These are phyloP conservation scores for Abramis brama DNA, from an alignment of 2,113 vertebrate genomes.

Conservation along the genomic window DNA sequence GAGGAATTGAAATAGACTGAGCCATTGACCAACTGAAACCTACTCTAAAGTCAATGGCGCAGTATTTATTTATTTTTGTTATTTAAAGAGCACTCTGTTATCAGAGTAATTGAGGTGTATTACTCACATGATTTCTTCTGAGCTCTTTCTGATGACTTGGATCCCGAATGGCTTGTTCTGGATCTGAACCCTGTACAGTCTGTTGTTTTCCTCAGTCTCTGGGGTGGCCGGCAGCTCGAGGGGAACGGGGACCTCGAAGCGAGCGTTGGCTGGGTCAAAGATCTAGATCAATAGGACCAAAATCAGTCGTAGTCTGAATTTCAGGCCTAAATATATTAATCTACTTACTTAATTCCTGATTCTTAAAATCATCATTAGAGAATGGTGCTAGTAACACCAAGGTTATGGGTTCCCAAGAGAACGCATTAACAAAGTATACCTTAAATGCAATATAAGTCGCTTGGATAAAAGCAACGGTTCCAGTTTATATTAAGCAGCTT, in stretches of 20 bases:
- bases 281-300: slow-evolving; percentile 72
- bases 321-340: no score
- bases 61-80: no score
- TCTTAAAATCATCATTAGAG: no score
- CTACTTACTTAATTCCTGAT: no score
- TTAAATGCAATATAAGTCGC: neutral
- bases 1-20: no score
- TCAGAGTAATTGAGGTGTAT: neutral
- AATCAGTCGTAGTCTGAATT: neutral
- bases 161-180: slow-evolving; percentile 83
- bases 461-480: no score
- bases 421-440: neutral
- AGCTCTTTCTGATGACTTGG: slow-evolving; percentile 80
- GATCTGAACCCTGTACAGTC: slow-evolving; percentile 79
- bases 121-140: slow-evolving; percentile 83
- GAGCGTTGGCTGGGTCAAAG: slow-evolving; percentile 75
- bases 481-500: no score
- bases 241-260: slow-evolving; percentile 89
- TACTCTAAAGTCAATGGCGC: no score
- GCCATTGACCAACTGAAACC: no score
- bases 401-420: no score
- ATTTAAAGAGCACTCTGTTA: neutral
- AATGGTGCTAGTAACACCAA: no score
- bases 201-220: slow-evolving; percentile 59
- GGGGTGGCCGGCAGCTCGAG: slow-evolving; percentile 77